Percentiles rank a stretch among this genome's conserved stretches.
Evolutionary conservation across 2,888 invertebrate species (phyloP).

Genomic region (Eristalis intricaria): DNA sequence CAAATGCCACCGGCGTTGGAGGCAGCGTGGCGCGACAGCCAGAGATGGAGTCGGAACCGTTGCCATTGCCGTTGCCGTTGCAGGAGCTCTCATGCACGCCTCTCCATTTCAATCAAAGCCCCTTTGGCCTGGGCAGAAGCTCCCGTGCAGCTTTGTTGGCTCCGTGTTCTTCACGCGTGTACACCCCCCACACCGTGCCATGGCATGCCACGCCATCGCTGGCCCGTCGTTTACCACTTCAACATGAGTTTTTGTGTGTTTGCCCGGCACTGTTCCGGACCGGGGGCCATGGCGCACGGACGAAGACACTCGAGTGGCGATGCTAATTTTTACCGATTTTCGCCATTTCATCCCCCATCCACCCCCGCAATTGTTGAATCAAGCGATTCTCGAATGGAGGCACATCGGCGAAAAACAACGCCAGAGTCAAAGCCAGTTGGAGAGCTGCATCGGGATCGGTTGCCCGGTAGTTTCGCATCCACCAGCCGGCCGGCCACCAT

Average conservation of each 20-base stretch:
- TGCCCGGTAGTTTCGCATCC: constrained; percentile 39
- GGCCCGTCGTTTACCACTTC: constrained; percentile 59
- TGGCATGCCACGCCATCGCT: constrained; percentile 3
- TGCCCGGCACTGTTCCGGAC: constrained; percentile 37
- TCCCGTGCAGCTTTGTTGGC: constrained; percentile 22
- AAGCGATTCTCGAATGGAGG: constrained; percentile 65
- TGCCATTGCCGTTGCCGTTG: not conserved
- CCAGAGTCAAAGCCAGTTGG: constrained; percentile 47
- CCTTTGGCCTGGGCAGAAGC: constrained; percentile 11
- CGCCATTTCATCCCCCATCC: constrained; percentile 31
- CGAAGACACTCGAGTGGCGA: constrained; percentile 66
- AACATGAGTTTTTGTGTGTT: constrained; percentile 68
- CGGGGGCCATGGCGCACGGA: constrained; percentile 38
- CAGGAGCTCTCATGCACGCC: constrained; percentile 5
- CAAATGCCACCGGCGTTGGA: constrained; percentile 55
- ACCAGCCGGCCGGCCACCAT: constrained; percentile 21
- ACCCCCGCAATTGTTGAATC: constrained; percentile 60
- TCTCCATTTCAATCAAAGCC: constrained; percentile 55
- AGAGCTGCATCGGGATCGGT: constrained; percentile 34
- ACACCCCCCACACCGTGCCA: constrained; percentile 2
- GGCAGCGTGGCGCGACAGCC: constrained; percentile 37
- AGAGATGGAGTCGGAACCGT: constrained; percentile 1
- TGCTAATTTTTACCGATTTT: constrained; percentile 71
- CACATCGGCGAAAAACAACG: constrained; percentile 69
- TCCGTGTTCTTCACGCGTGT: constrained; percentile 65